Evolutionary conservation across 2,888 invertebrate species (phyloP), one percentile per base, ranked within the genome.

Genomic region (Calameuta filiformis): DNA sequence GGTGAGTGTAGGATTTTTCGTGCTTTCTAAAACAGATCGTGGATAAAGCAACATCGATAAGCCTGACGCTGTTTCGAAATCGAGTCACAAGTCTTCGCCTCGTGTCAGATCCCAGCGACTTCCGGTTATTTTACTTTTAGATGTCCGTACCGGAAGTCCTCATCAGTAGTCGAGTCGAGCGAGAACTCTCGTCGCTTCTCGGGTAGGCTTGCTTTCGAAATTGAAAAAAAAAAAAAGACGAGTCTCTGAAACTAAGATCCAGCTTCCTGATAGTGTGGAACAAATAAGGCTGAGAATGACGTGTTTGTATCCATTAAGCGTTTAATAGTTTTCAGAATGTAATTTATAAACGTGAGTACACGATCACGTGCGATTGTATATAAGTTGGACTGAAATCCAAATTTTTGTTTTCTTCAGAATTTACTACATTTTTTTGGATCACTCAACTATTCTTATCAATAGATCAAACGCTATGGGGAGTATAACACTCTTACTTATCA

Each of bases 81-180:
- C 56, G 56, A 56, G 56, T 56, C 56, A 56, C 56, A 23, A 9
- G 56, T 11, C 71, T 31, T 31, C 3, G 71, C 23, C 31, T 34
- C 12, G 71, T 71, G 33, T 71, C 71, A 34, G 71, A 71, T 71
- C 71, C 31, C 34, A 71, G 76, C 76, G 79, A 83, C 83, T 85
- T 88, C 87, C 88, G 86, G 86, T 81, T 83, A 84, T 83, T 84
- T 82, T 75, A 78, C 80, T 79, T 82, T 81, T 81, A 78, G 75
- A 82, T 79, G 77, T 73, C 69, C 78, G 77, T 78, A 79, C 81
- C 82, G 84, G 83, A 85, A 84, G 81, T 82, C 76, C 86, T 87
- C 87, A 85, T 87, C 87, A 86, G 85, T 84, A 86, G 84, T 87
- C 86, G 80, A 82, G 82, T 79, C 81, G 76, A 75, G 69, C 75